Evolutionary conservation across 2,888 invertebrate species (phyloP), one percentile per base, ranked within the genome.

Genomic region (Nasonovia ribisnigri): DNA sequence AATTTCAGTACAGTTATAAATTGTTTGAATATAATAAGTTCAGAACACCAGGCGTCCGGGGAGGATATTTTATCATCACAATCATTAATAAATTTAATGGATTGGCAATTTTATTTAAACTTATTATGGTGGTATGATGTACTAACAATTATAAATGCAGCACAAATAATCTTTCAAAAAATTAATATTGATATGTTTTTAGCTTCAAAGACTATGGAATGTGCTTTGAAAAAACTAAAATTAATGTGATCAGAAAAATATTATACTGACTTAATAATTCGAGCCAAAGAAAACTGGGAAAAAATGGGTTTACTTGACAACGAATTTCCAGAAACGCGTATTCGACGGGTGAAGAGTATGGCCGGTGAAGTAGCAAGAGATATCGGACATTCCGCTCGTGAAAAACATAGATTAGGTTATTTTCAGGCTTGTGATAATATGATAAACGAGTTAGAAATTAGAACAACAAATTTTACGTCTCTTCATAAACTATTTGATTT

Each of bases 81-180:
- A 88, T 29, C 88, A 88, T 88, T 88, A 42, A 29, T n/a, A 48
- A 46, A 43, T 29, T 88, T 48, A 42, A 46, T 88, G 43, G 48
- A 88, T 88, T 88, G 88, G 88, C 46, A 46, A 88, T 88, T 88
- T 43, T 88, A 88, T 88, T 88, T 88, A 43, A 88, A 88, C 48
- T 43, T 88, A 42, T 48, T 88, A 46, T 88, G 88, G 88, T 88
- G 88, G 88, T 42, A 88, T 42, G 88, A 43, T 88, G 88, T 42
- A 88, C 88, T 88, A 46, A 88, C 42, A 88, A 88, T 88, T 46
- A 88, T 88, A 43, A 88, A 88, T 88, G 48, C 88, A 46, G 43
- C 88, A 29, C 36, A 42, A 88, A 29, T 88, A 48, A 48, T 88
- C 29, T 48, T 88, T 29, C 88, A 88, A 48, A 88, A 88, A 48